These are phyloP conservation scores for Theonella swinhoei DNA, from an alignment of 37 sponge, comb jelly and placozoan species.

Conservation along the genomic window DNA sequence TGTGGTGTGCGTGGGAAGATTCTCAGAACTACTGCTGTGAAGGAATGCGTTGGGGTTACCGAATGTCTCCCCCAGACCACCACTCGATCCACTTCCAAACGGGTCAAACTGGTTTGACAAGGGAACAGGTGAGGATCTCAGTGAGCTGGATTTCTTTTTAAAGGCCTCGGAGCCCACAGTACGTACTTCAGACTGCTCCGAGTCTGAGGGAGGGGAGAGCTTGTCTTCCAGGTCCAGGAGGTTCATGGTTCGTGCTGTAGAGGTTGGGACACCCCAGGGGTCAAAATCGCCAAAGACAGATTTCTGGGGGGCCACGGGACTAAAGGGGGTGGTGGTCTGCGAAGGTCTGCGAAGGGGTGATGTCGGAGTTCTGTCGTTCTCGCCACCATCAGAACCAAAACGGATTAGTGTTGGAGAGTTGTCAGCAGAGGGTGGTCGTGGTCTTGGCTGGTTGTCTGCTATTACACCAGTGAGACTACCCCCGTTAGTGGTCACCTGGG, in stretches of 20 bases:
- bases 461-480: neutral
- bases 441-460: too few relatives aligned
- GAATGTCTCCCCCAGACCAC: neutral
- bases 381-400: neutral
- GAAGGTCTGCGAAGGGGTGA: neutral
- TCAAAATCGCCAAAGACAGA: neutral
- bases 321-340: neutral
- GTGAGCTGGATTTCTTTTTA: neutral
- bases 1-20: neutral
- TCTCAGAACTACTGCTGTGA: neutral
- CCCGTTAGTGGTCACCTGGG: neutral
- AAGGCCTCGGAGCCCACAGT: slow-evolving; percentile 17
- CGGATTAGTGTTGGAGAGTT: neutral
- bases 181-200: slow-evolving; percentile 15
- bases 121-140: neutral
- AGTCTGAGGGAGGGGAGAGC: neutral
- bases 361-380: neutral
- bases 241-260: neutral
- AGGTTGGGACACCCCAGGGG: neutral
- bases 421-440: too few relatives aligned
- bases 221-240: slow-evolving; percentile 2
- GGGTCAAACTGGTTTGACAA: slow-evolving; percentile 37
- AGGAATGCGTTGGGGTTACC: neutral
- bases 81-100: neutral
- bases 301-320: neutral